Evolutionary conservation across 2,888 invertebrate genomes (phyloP), one percentile per base, ranked within the genome.

Genomic region (Ceratothoa steindachneri): DNA sequence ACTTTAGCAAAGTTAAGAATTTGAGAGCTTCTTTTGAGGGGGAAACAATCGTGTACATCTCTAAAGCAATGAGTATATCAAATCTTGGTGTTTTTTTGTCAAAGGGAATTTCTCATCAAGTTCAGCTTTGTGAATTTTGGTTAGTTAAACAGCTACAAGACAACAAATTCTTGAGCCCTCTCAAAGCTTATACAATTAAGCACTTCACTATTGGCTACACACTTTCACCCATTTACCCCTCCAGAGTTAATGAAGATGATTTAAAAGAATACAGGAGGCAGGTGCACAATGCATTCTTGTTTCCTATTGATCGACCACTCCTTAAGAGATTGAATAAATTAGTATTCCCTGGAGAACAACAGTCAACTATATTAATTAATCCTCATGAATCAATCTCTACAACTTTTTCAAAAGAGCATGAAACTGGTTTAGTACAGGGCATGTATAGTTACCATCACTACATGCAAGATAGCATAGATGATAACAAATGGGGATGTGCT

Each of bases 401-500:
- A 0, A 84, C 85, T 60, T 84, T 84, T 75, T 83, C 85, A 12
- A 19, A 55, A 15, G 15, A 22, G 19, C 5, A 55, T 55, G 77
- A 81, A 29, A 82, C 83, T 64, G 83, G 83, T 19, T 68, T 85
- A 28, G 87, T 98, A 1, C 87, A 90, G 80, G 99, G 99, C 0
- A 88, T 89, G 80, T 99, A 99, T 83, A 87, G 90, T 22, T 99
- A 99, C 85, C 92, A 95, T 84, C 99, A 99, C 85, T 99, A 99
- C 84, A 91, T 95, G 90, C 97, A 97, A 84, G 92, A 97, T 83
- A 88, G 89, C 81, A 90, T 95, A 83, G 92, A 97, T 84, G 99
- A 99, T 83, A 91, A 92, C 84, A 96, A 96, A n/a, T 99, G 99
- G 99, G 99, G 99, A 2, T 99, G 99, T 86, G 99, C 99, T 0